phyloP scores from a whole-genome alignment of 2,888 invertebrate genomes.

The Ornithoptera alexandrae region DNA sequence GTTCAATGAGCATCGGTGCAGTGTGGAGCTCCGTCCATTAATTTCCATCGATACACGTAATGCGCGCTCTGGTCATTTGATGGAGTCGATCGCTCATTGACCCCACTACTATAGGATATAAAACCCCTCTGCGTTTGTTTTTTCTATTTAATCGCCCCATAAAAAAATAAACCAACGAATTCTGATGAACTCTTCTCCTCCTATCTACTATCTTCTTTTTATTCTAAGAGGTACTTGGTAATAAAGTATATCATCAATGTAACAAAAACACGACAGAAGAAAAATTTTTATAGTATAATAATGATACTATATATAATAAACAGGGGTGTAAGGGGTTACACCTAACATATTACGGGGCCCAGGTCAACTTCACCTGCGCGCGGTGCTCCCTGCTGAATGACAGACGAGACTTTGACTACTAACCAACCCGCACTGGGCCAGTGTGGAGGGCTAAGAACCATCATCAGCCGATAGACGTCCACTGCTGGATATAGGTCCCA shows the following conservation, averaged over 20 bases:
- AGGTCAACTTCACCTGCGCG: too few species aligned
- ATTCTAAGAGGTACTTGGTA: too few species aligned
- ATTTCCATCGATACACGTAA: constrained; percentile 58
- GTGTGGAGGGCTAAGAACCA: too few species aligned
- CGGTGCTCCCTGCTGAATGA: too few species aligned
- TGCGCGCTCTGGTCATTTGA: constrained; percentile 59
- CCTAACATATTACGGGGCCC: too few species aligned
- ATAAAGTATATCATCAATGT: neutral
- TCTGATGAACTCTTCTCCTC: constrained; percentile 14
- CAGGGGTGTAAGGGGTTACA: too few species aligned
- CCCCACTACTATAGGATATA: constrained; percentile 56
- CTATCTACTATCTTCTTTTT: neutral
- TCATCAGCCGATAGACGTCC: too few species aligned
- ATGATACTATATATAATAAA: too few species aligned
- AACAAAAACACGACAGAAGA: neutral
- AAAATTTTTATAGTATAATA: too few species aligned
- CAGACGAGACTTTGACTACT: too few species aligned
- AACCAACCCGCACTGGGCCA: too few species aligned
- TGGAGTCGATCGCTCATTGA: constrained; percentile 71
- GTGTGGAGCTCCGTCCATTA: constrained; percentile 4
- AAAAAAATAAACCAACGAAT: constrained; percentile 35
- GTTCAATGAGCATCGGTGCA: constrained; percentile 1
- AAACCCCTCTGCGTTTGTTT: constrained; percentile 51
- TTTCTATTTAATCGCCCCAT: constrained; percentile 57
- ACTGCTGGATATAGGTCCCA: too few species aligned